A percentile compares a stretch with the other conserved stretches of the same genome.
These are phyloP conservation scores for Acrossocheilus wenchowensis DNA, from an alignment of 2,797 vertebrate species.

Conservation along the genomic window DNA sequence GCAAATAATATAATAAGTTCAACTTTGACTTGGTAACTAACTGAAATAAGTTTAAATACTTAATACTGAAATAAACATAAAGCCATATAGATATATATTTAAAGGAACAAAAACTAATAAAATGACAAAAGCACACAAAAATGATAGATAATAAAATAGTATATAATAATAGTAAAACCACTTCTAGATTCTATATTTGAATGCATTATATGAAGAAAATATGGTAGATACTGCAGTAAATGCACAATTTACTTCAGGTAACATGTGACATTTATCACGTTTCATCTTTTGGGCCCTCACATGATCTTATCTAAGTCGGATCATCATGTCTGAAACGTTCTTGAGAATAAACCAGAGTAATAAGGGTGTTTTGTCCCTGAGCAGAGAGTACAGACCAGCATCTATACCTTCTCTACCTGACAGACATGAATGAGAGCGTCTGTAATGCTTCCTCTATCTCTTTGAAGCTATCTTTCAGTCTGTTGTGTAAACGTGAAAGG, in stretches of 20 bases:
- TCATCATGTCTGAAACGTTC: not conserved
- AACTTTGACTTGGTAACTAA: not conserved
- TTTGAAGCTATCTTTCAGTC: not conserved
- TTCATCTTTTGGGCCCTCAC: not conserved
- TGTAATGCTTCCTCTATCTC: not conserved
- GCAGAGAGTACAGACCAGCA: not conserved
- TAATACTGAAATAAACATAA: not conserved
- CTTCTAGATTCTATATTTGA: not conserved
- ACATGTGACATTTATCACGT: not conserved
- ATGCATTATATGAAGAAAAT: not conserved
- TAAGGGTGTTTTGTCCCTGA: conserved; percentile 32
- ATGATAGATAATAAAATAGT: not conserved
- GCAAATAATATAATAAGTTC: no score
- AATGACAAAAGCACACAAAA: not conserved
- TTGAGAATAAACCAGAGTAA: not conserved
- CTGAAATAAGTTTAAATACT: not conserved
- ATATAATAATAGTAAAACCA: not conserved
- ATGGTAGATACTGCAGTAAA: not conserved
- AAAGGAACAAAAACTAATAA: not conserved
- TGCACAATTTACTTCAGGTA: not conserved
- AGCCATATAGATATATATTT: not conserved
- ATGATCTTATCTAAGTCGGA: not conserved
- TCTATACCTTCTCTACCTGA: conserved; percentile 6
- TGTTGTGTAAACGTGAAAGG: not conserved
- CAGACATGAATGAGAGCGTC: not conserved